Percentiles rank a stretch among this genome's conserved stretches.
Evolutionary conservation across 2,888 invertebrate genomes (phyloP).

Genomic region (Thalpophila matura): DNA sequence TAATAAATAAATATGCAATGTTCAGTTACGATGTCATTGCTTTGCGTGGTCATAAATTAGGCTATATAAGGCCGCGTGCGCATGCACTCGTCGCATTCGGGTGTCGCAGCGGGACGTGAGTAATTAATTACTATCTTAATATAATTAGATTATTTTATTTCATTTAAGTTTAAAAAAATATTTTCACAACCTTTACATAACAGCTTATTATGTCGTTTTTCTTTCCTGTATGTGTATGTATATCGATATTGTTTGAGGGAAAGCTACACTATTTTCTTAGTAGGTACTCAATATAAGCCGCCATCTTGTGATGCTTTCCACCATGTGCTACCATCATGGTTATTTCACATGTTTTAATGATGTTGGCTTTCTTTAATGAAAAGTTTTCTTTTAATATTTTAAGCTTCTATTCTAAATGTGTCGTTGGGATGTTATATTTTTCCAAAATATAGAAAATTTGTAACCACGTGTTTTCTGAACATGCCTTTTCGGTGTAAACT

Average conservation of each 20-base stretch:
- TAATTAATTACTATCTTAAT: slow-evolving; percentile 35
- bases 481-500: neutral
- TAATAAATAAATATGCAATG: neutral
- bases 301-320: slow-evolving; percentile 33
- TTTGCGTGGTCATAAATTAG: neutral
- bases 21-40: slow-evolving; percentile 47
- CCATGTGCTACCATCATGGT: slow-evolving; percentile 23
- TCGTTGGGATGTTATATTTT: neutral
- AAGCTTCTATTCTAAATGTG: neutral
- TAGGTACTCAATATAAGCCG: neutral
- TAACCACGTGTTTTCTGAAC: neutral
- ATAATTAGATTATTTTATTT: neutral
- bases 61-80: slow-evolving; percentile 49
- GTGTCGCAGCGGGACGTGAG: slow-evolving; percentile 64
- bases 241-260: neutral
- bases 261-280: neutral
- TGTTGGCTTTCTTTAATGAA: neutral
- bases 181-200: neutral
- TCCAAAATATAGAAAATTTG: neutral
- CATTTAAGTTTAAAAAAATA: neutral
- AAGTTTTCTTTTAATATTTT: neutral
- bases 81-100: slow-evolving; percentile 55
- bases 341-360: neutral
- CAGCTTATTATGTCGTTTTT: neutral
- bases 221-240: neutral